Conservation (phyloP, 1,140 invertebrate genomes). For the Palaemon carinicauda region DNA sequence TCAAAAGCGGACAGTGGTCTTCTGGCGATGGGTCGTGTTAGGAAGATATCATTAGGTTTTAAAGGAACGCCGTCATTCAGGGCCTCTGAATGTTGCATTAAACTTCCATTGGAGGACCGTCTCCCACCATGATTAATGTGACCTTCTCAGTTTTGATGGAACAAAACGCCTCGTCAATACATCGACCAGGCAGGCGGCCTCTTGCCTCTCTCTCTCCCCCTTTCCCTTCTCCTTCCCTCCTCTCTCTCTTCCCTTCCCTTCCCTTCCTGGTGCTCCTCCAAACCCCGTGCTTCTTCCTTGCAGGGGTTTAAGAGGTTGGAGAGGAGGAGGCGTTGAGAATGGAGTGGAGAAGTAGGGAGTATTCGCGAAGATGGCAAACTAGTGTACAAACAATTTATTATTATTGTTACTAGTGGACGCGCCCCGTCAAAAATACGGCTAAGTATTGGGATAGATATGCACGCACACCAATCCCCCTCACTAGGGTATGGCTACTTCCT, state of each 20-base stretch:
- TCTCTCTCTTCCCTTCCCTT: not conserved
- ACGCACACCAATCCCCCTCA: too few species aligned
- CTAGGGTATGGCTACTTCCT: too few species aligned
- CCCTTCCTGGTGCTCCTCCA: not conserved
- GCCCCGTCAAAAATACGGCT: too few species aligned
- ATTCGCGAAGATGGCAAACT: too few species aligned
- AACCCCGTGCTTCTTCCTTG: not conserved
- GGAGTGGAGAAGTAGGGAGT: too few species aligned
- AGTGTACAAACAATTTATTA: too few species aligned
- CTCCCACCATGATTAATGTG: slow-evolving; percentile 40
- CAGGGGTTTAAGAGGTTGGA: too few species aligned
- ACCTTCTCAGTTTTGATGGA: slow-evolving; percentile 49
- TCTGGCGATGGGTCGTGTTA: not conserved
- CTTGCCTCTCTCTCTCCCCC: not conserved
- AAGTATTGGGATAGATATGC: too few species aligned
- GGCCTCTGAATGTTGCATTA: not conserved
- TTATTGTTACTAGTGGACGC: too few species aligned
- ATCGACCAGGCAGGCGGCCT: not conserved
- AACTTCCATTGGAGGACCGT: slow-evolving; percentile 28
- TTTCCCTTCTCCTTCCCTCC: not conserved
- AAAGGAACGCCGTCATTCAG: too few species aligned
- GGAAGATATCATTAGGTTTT: too few species aligned
- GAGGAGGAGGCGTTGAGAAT: too few species aligned
- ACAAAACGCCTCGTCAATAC: slow-evolving; percentile 40
- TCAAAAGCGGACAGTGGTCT: not conserved